These are phyloP conservation scores for Escarpia spicata DNA, from an alignment of 2,888 invertebrate genomes.

Conservation along the genomic window DNA sequence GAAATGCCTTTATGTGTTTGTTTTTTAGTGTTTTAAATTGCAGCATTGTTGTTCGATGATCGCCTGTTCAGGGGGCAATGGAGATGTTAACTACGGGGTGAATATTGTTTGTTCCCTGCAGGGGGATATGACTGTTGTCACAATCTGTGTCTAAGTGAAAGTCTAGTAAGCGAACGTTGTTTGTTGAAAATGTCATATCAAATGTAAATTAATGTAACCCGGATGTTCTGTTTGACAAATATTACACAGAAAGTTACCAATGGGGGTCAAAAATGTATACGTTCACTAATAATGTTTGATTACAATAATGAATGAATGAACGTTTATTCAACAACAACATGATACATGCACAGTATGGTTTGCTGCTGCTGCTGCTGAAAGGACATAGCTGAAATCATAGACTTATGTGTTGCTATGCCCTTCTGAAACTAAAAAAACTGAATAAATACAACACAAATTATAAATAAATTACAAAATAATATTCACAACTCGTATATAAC, in stretches of 20 bases:
- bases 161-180: neutral
- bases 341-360: too few relatives aligned
- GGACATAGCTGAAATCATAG: too few relatives aligned
- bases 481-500: too few relatives aligned
- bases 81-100: neutral
- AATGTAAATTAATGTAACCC: neutral
- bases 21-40: neutral
- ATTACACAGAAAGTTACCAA: neutral
- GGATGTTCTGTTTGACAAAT: neutral
- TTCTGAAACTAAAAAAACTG: too few relatives aligned
- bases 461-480: too few relatives aligned
- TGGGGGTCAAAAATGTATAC: neutral
- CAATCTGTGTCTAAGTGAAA: neutral
- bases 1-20: neutral
- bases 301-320: neutral
- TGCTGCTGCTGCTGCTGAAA: too few relatives aligned
- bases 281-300: neutral
- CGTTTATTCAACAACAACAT: too few relatives aligned
- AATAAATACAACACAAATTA: too few relatives aligned
- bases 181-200: constrained; percentile 16
- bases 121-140: neutral
- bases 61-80: neutral
- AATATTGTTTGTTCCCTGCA: neutral
- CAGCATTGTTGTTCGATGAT: neutral
- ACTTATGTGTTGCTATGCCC: too few relatives aligned